These are phyloP conservation scores for Gymnocheta viridis DNA, from an alignment of 2,888 invertebrate species.

Conservation along the genomic window DNA sequence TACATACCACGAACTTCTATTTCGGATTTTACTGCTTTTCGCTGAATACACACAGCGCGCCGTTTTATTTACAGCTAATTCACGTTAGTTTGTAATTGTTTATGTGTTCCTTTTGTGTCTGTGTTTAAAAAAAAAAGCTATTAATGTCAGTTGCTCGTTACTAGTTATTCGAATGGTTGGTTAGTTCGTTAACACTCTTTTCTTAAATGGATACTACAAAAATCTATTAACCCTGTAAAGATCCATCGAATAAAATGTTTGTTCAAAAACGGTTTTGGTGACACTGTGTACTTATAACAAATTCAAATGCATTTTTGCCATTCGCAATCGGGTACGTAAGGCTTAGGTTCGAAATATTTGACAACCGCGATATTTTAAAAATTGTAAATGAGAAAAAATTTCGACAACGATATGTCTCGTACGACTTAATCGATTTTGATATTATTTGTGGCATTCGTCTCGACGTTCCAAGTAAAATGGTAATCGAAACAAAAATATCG, in stretches of 20 bases:
- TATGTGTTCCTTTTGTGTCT: constrained; percentile 43
- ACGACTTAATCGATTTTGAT: too few species aligned
- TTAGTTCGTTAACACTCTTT: constrained; percentile 12
- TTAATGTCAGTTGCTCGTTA: constrained; percentile 54
- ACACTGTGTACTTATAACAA: too few species aligned
- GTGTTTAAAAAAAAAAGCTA: constrained; percentile 18
- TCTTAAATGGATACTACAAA: neutral
- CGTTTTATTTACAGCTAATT: constrained; percentile 54
- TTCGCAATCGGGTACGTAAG: too few species aligned
- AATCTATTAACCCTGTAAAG: constrained; percentile 18
- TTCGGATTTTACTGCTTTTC: constrained; percentile 54
- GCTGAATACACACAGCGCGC: constrained; percentile 69
- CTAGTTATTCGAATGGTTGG: constrained; percentile 32
- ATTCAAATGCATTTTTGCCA: too few species aligned
- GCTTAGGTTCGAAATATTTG: too few species aligned
- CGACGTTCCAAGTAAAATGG: too few species aligned
- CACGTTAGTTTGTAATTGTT: constrained; percentile 18
- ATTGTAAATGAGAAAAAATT: too few species aligned
- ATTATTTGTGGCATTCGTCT: too few species aligned
- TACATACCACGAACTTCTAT: neutral
- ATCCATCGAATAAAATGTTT: neutral
- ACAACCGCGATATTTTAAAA: too few species aligned
- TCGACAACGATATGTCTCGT: too few species aligned
- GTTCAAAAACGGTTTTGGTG: too few species aligned
- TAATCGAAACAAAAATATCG: too few species aligned